Percentiles rank a stretch among this genome's conserved stretches.
Conservation (phyloP, 23 tunicate genomes). For the Halocynthia roretzi region DNA sequence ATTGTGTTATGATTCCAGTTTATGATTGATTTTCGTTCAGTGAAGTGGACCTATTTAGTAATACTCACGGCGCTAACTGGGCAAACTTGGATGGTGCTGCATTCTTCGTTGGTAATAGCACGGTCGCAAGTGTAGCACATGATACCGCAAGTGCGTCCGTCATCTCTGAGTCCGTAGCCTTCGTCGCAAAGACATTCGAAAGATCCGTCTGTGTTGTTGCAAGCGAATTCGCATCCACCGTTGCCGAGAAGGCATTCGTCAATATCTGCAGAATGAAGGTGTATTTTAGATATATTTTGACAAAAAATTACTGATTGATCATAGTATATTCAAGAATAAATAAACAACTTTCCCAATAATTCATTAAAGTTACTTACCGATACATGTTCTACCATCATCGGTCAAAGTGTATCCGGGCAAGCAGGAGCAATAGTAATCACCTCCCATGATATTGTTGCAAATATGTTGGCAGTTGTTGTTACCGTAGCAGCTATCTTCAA, state of each 20-base stretch:
- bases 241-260: slow-evolving; percentile 68
- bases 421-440: slow-evolving; percentile 61
- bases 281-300: not conserved
- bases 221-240: slow-evolving; percentile 67
- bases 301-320: not conserved
- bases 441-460: slow-evolving; percentile 65
- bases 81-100: slow-evolving; percentile 38
- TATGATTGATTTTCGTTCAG: not conserved
- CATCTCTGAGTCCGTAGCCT: slow-evolving; percentile 49
- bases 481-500: slow-evolving; percentile 73
- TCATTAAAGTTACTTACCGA: slow-evolving; percentile 26
- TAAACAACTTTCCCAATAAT: not conserved
- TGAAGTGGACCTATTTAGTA: not conserved
- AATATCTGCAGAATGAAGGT: slow-evolving; percentile 32
- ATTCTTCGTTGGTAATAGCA: slow-evolving; percentile 56
- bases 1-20: too few relatives aligned
- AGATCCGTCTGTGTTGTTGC: slow-evolving; percentile 83
- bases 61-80: slow-evolving; percentile 40
- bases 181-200: slow-evolving; percentile 65
- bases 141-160: slow-evolving; percentile 70
- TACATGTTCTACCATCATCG: slow-evolving; percentile 62
- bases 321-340: not conserved
- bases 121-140: slow-evolving; percentile 71
- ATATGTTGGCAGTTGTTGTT: slow-evolving; percentile 58
- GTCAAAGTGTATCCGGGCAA: slow-evolving; percentile 47